phyloP scores from a whole-genome alignment of 1,140 invertebrate species.

The Anagrus nilaparvatae region DNA sequence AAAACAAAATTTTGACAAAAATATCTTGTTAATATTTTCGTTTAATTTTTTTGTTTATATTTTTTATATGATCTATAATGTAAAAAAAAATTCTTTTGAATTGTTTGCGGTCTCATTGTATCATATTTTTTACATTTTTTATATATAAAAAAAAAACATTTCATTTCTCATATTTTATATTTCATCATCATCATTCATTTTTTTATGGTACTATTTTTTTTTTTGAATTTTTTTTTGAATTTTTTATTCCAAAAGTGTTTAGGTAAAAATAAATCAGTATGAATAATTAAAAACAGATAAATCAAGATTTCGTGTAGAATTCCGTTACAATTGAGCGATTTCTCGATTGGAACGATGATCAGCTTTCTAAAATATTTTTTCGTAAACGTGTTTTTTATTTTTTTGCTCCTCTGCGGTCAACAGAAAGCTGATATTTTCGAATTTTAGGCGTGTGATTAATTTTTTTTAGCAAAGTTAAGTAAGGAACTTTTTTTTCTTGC shows the following conservation, averaged over 20 bases:
- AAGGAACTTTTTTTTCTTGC: no score
- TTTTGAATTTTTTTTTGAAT: conserved; percentile 20
- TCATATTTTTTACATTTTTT: no score
- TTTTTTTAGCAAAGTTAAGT: no score
- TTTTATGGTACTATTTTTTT: conserved; percentile 15
- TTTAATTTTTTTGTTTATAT: conserved; percentile 4
- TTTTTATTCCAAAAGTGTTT: conserved; percentile 32
- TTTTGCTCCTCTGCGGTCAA: conserved; percentile 16
- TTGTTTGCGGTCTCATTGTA: no score
- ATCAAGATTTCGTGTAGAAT: neutral
- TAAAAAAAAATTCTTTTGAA: no score
- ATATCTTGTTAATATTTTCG: conserved; percentile 24
- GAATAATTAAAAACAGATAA: no score
- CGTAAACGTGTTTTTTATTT: conserved; percentile 4
- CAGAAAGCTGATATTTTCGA: conserved; percentile 14
- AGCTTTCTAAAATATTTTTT: conserved; percentile 14
- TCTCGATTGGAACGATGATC: conserved; percentile 25
- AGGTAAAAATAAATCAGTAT: no score
- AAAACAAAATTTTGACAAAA: no score
- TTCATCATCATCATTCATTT: conserved; percentile 1
- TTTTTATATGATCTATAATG: no score
- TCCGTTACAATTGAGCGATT: conserved; percentile 33
- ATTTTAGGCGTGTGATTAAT: no score
- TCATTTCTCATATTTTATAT: no score
- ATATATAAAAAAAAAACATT: no score